Evolutionary conservation across 92 coral and sea anemone genomes (phyloP).

Genomic region (Zoanthus sansibaricus): DNA sequence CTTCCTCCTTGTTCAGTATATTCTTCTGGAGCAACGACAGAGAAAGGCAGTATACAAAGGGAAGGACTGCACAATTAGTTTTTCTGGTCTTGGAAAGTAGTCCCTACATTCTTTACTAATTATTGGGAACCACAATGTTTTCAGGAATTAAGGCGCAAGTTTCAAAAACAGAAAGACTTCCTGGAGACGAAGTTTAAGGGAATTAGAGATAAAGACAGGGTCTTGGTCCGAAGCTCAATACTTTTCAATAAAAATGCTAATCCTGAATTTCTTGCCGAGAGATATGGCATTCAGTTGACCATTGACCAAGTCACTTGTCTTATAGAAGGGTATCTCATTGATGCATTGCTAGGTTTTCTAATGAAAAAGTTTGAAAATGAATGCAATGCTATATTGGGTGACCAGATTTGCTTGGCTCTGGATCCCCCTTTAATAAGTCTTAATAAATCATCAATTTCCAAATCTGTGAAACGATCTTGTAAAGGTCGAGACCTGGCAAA

Average conservation of each 20-base stretch:
- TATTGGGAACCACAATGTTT: not conserved
- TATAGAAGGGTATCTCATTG: slow-evolving; percentile 25
- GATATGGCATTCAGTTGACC: slow-evolving; percentile 48
- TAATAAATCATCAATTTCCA: slow-evolving; percentile 12
- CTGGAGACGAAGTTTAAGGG: slow-evolving; percentile 37
- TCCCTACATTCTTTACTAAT: not conserved
- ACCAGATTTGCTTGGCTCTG: slow-evolving; percentile 31
- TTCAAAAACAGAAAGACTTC: slow-evolving; percentile 18
- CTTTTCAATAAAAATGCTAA: slow-evolving; percentile 12
- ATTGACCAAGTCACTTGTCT: slow-evolving; percentile 44
- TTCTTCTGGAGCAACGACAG: slow-evolving; percentile 27
- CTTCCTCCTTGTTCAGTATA: slow-evolving; percentile 49
- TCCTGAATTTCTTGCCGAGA: slow-evolving; percentile 21
- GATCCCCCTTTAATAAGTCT: slow-evolving; percentile 15
- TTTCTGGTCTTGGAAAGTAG: slow-evolving; percentile 25
- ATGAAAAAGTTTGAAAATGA: slow-evolving; percentile 45
- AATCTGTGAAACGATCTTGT: slow-evolving; percentile 19
- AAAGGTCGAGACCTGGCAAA: slow-evolving; percentile 20
- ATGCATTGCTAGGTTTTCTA: slow-evolving; percentile 26
- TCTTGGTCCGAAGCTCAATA: not conserved
- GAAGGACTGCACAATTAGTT: slow-evolving; percentile 13
- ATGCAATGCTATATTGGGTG: slow-evolving; percentile 10
- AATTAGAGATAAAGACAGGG: slow-evolving; percentile 29
- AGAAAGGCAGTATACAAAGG: not conserved
- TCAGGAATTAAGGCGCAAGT: slow-evolving; percentile 31